Conservation (phyloP, 2,888 invertebrate genomes). For the Pristionchus japonicus region DNA sequence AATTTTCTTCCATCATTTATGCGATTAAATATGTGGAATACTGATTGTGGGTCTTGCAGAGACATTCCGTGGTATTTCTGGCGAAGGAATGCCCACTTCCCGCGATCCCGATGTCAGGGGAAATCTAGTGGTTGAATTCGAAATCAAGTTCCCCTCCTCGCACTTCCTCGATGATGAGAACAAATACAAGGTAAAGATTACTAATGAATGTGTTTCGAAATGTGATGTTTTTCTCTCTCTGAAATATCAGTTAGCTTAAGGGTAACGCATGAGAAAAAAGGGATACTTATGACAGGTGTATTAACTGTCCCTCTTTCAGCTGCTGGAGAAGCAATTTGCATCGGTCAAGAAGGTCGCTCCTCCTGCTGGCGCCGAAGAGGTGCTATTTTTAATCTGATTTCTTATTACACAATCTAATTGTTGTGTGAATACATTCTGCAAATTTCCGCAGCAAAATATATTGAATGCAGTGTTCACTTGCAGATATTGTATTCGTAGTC, state of each 20-base stretch:
- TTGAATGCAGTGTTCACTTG: not conserved
- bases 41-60: slow-evolving; percentile 72
- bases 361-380: slow-evolving; percentile 82
- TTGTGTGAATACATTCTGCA: no score
- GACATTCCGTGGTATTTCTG: slow-evolving; percentile 83
- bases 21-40: not conserved
- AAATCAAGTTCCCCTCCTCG: slow-evolving; percentile 87
- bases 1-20: not conserved
- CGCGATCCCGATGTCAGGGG: slow-evolving; percentile 78
- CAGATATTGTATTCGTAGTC: not conserved
- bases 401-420: not conserved
- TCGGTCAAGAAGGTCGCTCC: slow-evolving; percentile 83
- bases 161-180: slow-evolving; percentile 82
- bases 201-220: not conserved
- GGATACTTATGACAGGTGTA: no score
- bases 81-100: slow-evolving; percentile 89
- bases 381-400: not conserved
- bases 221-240: not conserved
- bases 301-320: slow-evolving; percentile 77
- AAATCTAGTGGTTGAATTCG: slow-evolving; percentile 88
- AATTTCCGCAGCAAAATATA: not conserved
- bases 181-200: slow-evolving; percentile 59
- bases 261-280: no score
- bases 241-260: no score
- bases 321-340: slow-evolving; percentile 85